Base-by-base conservation (phyloP, 2,797 vertebrate species). In the Hypotaenidia philippensis region DNA sequence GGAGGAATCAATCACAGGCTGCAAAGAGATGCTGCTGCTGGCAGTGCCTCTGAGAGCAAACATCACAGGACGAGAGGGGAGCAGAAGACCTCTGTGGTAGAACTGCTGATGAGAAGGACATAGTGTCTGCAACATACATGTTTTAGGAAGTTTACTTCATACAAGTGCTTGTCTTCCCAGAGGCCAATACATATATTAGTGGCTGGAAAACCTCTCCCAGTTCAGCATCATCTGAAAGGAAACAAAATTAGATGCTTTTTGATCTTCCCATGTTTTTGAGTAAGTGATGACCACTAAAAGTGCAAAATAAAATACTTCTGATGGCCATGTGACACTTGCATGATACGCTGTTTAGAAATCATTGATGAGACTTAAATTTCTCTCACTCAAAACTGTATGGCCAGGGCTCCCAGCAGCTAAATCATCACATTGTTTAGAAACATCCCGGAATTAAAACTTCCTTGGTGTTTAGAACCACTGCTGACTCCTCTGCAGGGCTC, bases 241-340 rank as follows among this genome's bases (percentile, higher is more conserved):
- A 74, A 22, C 4, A 34, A 71, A 4, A 11, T 18, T 45, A 29
- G 13, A 50, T 40, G 23, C 20, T 71, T 11, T 59, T 25, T 53
- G 6, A 22, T 45, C 8, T 79, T 17, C 7, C 4, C n/a, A 14
- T 0, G 0, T 38, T 61, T 81, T 87, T 8, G 63, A 57, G 8
- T 34, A 53, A 74, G 52, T 27, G 8, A 8, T 53, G n/a, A 7
- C 34, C 12, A 20, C 32, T 70, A 59, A 55, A 63, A 59, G 22
- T 5, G 8, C 11, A 44, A 78, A 70, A 36, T 21, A 49, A 55
- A 69, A 15, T 40, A 38, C 3, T 81, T 63, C 20, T 74, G 47
- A 66, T 31, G 19, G 32, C 15, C 12, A 3, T 3, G 3, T 13
- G 34, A 69, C 8, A 13, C 29, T 75, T 59, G 34, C 70, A 8